These are phyloP conservation scores for Oreortyx pictus DNA, from an alignment of 2,797 vertebrate genomes.

Conservation along the genomic window DNA sequence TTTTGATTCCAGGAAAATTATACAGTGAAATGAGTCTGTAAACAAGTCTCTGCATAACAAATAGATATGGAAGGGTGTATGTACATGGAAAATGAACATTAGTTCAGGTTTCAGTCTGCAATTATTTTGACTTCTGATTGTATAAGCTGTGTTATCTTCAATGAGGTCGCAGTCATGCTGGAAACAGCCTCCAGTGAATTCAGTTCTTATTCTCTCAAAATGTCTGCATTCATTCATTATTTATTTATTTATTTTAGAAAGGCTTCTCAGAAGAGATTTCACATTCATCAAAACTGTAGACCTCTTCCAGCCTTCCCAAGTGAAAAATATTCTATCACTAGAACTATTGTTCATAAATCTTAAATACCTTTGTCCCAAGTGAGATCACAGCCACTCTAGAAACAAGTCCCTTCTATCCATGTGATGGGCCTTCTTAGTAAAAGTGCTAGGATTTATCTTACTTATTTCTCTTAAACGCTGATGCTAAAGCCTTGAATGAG, in stretches of 20 bases:
- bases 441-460: neutral
- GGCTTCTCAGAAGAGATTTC: conserved; percentile 9
- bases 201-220: conserved; percentile 25
- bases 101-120: neutral
- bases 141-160: conserved; percentile 5
- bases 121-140: neutral
- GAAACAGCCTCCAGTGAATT: conserved; percentile 40
- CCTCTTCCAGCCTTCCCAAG: neutral
- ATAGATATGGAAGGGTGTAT: neutral
- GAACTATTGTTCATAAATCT: neutral
- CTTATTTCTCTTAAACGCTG: neutral
- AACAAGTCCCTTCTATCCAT: neutral
- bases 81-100: neutral
- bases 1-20: neutral
- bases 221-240: neutral
- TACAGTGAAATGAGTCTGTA: neutral
- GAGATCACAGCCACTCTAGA: neutral
- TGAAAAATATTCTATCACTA: conserved; percentile 40
- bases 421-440: neutral
- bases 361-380: conserved; percentile 1
- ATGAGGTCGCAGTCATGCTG: neutral
- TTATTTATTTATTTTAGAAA: neutral
- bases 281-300: neutral
- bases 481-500: neutral
- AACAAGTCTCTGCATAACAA: conserved; percentile 1